Base-by-base conservation (phyloP, 2,113 vertebrate species). In the Corythoichthys intestinalis region DNA sequence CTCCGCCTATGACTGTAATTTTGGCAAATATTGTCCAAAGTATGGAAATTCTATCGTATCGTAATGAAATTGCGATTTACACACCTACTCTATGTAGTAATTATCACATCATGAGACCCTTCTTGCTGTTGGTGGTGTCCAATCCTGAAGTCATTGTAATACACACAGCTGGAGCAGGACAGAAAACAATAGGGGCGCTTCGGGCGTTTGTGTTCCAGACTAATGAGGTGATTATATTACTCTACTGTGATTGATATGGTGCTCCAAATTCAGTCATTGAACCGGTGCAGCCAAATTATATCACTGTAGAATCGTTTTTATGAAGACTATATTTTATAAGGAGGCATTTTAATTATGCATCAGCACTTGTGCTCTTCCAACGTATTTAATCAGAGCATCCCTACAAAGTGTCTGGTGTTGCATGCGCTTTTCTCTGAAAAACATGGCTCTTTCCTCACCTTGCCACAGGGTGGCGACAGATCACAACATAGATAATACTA, bases 381-480 rank as follows among this genome's bases (percentile, higher is more conserved):
- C 1, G 0, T 62, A 39, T 17, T 48, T 14, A 28, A 71, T 67
- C 2, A 2, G 34, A 35, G 46, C 7, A 17, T 71, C n/a, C 15
- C 12, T 46, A 17, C 35, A 38, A 35, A 61, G 39, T 44, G 38
- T n/a, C 15, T 56, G 2, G 53, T 13, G n/a, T 56, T 11, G 2
- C 20, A 5, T 17, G 1, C 15, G 3, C 35, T n/a, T 41, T 9
- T n/a, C 0, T 47, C 4, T 53, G 35, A 47, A 12, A 14, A 2
- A 34, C 9, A 10, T 38, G 17, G 14, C 15, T 11, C 6, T 4
- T 15, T 49, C 2, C 14, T 79, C 39, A 28, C 41, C 20, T 14
- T 50, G 39, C 73, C 68, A 83, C 91, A 96, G 95, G 95, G 93
- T 95, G 83, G 94, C 94, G 47, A 96, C 94, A 1, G 95, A 96